phyloP scores from a whole-genome alignment of 1,140 invertebrate genomes.

The Aphaenogaster rudis region DNA sequence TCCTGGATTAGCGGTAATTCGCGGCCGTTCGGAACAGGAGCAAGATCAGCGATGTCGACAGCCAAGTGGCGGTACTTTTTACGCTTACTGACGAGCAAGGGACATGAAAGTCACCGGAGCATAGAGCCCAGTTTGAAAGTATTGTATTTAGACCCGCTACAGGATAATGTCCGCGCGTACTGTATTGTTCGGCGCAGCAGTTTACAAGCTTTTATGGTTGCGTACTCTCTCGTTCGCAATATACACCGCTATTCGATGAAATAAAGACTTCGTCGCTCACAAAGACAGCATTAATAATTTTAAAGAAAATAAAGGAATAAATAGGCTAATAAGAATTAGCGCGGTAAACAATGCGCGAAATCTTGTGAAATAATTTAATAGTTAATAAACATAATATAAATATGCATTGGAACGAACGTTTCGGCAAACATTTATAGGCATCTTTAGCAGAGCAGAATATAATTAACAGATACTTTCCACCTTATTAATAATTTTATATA shows the following conservation, averaged over 20 bases:
- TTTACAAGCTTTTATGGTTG: not conserved
- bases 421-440: no score
- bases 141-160: slow-evolving; percentile 68
- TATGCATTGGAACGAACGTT: no score
- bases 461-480: no score
- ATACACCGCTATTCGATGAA: not conserved
- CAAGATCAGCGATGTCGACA: slow-evolving; percentile 12
- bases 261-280: not conserved
- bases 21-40: slow-evolving; percentile 14
- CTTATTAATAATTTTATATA: not conserved
- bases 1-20: slow-evolving; percentile 63
- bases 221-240: not conserved
- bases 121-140: slow-evolving; percentile 48
- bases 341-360: no score
- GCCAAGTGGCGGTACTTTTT: slow-evolving; percentile 51
- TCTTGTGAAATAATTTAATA: no score
- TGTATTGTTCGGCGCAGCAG: slow-evolving; percentile 15
- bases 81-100: slow-evolving; percentile 36
- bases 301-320: no score
- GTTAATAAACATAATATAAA: no score
- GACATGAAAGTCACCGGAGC: slow-evolving; percentile 69
- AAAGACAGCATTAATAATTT: not conserved
- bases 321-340: no score
- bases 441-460: no score
- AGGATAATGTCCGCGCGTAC: slow-evolving; percentile 25